These are phyloP conservation scores for Sigmodon hispidus DNA, from an alignment of 2,113 vertebrate genomes.

Conservation along the genomic window DNA sequence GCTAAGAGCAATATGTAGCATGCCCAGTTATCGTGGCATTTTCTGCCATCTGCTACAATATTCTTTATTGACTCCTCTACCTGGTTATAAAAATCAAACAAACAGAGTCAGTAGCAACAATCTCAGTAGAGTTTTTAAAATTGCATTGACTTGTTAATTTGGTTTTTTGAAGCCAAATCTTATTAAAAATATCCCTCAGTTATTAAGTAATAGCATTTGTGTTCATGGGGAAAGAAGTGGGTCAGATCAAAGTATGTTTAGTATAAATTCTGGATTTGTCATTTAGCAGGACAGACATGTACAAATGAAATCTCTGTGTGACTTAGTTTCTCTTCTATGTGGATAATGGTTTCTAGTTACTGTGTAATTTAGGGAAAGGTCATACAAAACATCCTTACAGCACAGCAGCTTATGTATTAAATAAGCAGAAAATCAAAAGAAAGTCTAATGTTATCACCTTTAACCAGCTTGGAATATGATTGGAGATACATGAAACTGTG, in stretches of 20 bases:
- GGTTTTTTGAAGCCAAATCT: neutral
- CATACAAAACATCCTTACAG: neutral
- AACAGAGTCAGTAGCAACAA: neutral
- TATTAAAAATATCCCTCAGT: neutral
- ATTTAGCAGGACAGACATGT: neutral
- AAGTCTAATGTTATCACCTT: neutral
- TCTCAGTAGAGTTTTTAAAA: neutral
- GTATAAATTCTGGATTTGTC: neutral
- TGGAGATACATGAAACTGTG: neutral
- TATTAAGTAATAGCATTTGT: neutral
- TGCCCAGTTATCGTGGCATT: neutral
- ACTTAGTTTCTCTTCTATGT: neutral
- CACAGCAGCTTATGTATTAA: neutral
- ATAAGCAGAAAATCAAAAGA: neutral
- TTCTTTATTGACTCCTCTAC: neutral
- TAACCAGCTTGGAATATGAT: constrained; percentile 9
- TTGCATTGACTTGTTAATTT: neutral
- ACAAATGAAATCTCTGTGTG: neutral
- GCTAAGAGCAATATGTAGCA: neutral
- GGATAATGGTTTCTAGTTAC: neutral
- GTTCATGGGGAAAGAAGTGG: neutral
- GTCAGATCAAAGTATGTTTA: neutral
- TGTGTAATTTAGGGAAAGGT: neutral
- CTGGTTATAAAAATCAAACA: neutral
- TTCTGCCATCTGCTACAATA: neutral